Percentiles rank a stretch among this genome's conserved stretches.
These are phyloP conservation scores for Diacarnus erythraeanus DNA, from an alignment of 37 sponge, comb jelly and placozoan species.

Conservation along the genomic window DNA sequence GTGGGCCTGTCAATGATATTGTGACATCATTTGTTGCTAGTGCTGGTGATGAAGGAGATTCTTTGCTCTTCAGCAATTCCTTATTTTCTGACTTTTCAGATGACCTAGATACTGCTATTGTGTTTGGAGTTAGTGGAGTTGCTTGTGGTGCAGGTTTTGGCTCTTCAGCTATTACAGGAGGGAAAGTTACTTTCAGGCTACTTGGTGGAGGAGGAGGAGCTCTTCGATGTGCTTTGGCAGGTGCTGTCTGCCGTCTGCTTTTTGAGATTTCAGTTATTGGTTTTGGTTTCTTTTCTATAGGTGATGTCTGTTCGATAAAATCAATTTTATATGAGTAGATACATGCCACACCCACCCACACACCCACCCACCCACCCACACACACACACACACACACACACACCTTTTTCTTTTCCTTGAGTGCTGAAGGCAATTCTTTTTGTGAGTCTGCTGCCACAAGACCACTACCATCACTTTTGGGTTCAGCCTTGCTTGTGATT, in stretches of 20 bases:
- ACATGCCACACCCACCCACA: too few species aligned
- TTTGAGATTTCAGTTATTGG: not conserved
- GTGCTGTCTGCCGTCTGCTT: not conserved
- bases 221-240: not conserved
- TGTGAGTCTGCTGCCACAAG: too few species aligned
- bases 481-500: too few species aligned
- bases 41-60: not conserved
- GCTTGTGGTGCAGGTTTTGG: not conserved
- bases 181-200: not conserved
- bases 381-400: too few species aligned
- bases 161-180: not conserved
- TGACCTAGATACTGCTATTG: not conserved
- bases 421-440: too few species aligned
- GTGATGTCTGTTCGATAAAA: not conserved
- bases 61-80: not conserved
- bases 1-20: not conserved
- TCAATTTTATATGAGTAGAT: too few species aligned
- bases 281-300: not conserved
- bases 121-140: not conserved
- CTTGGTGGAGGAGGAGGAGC: slow-evolving; percentile 44
- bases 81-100: not conserved
- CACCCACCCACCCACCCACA: too few species aligned
- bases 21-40: not conserved
- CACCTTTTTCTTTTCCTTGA: too few species aligned
- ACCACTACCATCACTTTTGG: too few species aligned